Evolutionary conservation across 2,113 vertebrate species (phyloP), one percentile per base, ranked within the genome.

Genomic region (Neolamprologus brichardi): DNA sequence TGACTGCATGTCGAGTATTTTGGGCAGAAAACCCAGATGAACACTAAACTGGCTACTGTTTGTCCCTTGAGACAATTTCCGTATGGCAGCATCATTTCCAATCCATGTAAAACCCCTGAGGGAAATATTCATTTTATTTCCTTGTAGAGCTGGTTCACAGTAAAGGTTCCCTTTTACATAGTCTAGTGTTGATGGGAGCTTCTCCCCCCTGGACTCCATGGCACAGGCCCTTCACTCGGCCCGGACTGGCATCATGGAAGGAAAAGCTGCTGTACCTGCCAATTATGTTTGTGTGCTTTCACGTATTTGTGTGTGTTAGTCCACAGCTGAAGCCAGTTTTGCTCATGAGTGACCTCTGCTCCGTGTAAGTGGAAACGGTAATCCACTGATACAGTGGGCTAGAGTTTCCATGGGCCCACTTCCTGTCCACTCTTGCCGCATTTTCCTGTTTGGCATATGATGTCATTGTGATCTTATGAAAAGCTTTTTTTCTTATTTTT

Each of bases 401-500:
- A 67, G 78, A 58, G 41, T 89, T 95, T 93, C 89, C 91, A 86
- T 70, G 23, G 83, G 83, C 46, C 82, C 54, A 84, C 88, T 94
- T 97, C 95, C 95, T 92, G 80, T 87, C 84, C 51, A 51, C 75
- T 77, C 79, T 70, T 92, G 79, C 86, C 86, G 88, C 77, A 56
- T 87, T 94, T 95, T 96, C 95, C 95, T 94, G 88, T 94, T 89
- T 83, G 87, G 86, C 77, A 56, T 82, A 84, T 96, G 94, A 96
- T 92, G 95, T 96, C 95, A 96, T 88, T 30, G 41, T 54, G 44
- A 86, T 64, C 7, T 86, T 84, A 81, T 84, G 83, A 89, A 92
- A 88, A 85, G 84, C 20, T 44, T 46, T 84, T 92, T 56, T 62
- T 51, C 37, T 78, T 72, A 2, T 44, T 58, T 82, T 81, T 80